phyloP scores from a whole-genome alignment of 2,797 vertebrate genomes.

The Typhlichthys subterraneus region DNA sequence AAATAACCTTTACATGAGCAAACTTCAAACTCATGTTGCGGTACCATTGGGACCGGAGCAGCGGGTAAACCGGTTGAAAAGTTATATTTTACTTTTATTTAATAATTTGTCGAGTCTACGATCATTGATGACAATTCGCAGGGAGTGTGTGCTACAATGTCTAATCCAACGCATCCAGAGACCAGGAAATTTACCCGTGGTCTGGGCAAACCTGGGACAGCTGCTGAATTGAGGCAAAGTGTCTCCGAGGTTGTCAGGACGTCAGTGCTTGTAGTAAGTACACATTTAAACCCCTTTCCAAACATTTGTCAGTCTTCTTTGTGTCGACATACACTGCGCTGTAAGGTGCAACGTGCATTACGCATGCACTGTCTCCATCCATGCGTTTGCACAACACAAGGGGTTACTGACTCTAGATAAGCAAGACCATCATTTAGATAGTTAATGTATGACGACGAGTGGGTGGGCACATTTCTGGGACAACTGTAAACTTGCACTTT shows the following conservation, averaged over 20 bases:
- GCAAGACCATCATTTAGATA: neutral
- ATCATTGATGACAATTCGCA: slow-evolving; percentile 33
- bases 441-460: too few species aligned
- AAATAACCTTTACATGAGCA: slow-evolving; percentile 43
- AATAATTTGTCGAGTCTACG: slow-evolving; percentile 23
- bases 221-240: slow-evolving; percentile 92
- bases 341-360: neutral
- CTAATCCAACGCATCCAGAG: slow-evolving; percentile 77
- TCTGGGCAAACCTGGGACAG: slow-evolving; percentile 92
- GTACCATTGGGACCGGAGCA: slow-evolving; percentile 23
- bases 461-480: too few species aligned
- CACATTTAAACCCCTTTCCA: slow-evolving; percentile 24
- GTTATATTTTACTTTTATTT: slow-evolving; percentile 23
- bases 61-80: slow-evolving; percentile 36
- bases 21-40: slow-evolving; percentile 45
- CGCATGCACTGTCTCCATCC: slow-evolving; percentile 1
- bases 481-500: too few species aligned
- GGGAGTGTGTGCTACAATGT: slow-evolving; percentile 47
- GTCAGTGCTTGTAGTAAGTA: slow-evolving; percentile 90
- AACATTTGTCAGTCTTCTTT: neutral
- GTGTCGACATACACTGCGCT: neutral
- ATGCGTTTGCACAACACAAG: neutral
- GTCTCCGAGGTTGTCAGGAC: slow-evolving; percentile 94
- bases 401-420: slow-evolving; percentile 25
- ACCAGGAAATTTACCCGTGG: slow-evolving; percentile 92